Evolutionary conservation across 2,113 vertebrate species (phyloP).

Genomic region (Hippocampus comes): DNA sequence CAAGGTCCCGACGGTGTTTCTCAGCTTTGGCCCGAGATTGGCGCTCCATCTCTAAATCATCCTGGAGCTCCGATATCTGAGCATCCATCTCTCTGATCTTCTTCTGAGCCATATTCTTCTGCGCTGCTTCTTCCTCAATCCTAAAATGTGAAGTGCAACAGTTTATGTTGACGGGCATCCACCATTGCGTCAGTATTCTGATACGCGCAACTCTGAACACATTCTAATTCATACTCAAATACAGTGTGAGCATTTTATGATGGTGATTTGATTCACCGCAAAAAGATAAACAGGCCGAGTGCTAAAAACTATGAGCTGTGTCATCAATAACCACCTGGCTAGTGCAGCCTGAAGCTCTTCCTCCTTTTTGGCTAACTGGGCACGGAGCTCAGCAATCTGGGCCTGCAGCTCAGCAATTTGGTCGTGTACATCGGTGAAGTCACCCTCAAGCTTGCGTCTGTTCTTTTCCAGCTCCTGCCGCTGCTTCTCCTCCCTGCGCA

Average conservation of each 20-base stretch:
- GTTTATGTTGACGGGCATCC: background rate
- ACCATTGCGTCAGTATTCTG: background rate
- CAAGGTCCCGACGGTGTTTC: conserved; percentile 92
- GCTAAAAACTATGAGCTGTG: background rate
- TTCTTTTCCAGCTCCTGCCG: conserved; percentile 97
- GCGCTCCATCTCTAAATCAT: conserved; percentile 91
- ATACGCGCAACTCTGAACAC: background rate
- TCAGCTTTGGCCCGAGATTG: conserved; percentile 87
- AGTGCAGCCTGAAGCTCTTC: conserved; percentile 93
- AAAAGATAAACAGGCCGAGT: background rate
- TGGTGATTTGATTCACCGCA: background rate
- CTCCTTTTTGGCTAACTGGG: conserved; percentile 95
- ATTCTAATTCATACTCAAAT: background rate
- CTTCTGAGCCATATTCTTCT: conserved; percentile 94
- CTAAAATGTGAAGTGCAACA: conserved; percentile 56
- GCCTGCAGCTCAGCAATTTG: conserved; percentile 96
- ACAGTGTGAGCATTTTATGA: background rate
- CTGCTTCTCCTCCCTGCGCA: conserved; percentile 90
- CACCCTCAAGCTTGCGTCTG: conserved; percentile 92
- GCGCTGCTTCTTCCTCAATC: conserved; percentile 91
- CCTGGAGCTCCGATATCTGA: conserved; percentile 92
- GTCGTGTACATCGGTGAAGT: conserved; percentile 86
- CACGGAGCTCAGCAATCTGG: conserved; percentile 93
- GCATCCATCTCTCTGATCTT: conserved; percentile 95
- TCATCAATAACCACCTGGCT: conserved; percentile 76